Evolutionary conservation across 2,797 vertebrate species (phyloP).

Genomic region (Liparis tanakae): DNA sequence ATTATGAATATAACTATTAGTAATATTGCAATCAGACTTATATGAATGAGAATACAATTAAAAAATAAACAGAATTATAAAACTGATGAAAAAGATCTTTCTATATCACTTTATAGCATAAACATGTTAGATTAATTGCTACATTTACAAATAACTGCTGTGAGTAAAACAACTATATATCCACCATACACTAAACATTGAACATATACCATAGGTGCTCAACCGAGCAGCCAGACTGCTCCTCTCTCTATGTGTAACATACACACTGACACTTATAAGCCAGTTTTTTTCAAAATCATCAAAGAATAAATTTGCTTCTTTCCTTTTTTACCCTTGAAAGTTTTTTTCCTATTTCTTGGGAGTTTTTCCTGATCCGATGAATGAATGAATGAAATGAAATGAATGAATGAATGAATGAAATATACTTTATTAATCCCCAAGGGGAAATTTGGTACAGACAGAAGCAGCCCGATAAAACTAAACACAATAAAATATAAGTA

Average conservation of each 20-base stretch:
- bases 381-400: no score
- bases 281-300: not conserved
- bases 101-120: not conserved
- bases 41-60: not conserved
- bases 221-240: not conserved
- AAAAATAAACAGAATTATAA: not conserved
- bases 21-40: not conserved
- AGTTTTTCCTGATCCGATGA: no score
- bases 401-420: no score
- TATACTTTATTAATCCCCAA: no score
- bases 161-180: not conserved
- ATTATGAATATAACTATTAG: not conserved
- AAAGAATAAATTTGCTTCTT: not conserved
- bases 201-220: not conserved
- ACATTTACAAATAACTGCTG: not conserved
- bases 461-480: no score
- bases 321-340: no score
- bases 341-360: no score
- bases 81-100: not conserved
- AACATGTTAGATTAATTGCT: not conserved
- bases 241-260: not conserved
- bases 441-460: no score
- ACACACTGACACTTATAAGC: not conserved
- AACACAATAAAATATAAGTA: no score
- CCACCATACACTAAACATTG: no score